Conservation (phyloP, 1,140 invertebrate genomes). For the Theocolax elegans region DNA sequence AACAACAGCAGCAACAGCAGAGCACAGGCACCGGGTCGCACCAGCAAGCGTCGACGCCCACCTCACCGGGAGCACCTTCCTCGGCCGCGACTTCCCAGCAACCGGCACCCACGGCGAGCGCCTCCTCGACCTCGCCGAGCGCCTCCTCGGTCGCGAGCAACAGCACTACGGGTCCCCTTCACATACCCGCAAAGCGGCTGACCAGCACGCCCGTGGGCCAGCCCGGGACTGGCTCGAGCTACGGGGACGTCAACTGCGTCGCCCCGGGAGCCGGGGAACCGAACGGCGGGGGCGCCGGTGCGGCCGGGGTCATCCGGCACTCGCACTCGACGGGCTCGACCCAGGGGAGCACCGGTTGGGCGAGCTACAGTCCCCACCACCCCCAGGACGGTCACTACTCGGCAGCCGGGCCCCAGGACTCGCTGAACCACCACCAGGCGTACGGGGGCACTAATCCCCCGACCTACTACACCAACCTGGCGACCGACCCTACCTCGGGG, state of each 20-base stretch:
- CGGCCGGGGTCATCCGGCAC: constrained; percentile 77
- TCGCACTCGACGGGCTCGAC: constrained; percentile 75
- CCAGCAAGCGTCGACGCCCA: constrained; percentile 68
- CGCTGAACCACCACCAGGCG: constrained; percentile 73
- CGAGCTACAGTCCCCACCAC: constrained; percentile 65
- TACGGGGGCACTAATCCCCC: constrained; percentile 74
- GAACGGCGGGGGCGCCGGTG: constrained; percentile 61
- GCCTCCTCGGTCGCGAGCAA: constrained; percentile 75
- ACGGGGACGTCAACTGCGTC: constrained; percentile 72
- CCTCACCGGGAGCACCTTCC: constrained; percentile 62
- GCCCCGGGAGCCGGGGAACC: constrained; percentile 66
- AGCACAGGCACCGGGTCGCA: constrained; percentile 68
- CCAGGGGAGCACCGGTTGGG: constrained; percentile 60
- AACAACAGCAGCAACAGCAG: constrained; percentile 67
- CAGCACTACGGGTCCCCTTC: constrained; percentile 75
- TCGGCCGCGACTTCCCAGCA: constrained; percentile 62
- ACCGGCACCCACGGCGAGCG: constrained; percentile 58
- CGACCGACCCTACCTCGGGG: constrained; percentile 68
- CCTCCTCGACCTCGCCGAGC: constrained; percentile 70
- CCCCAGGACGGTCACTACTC: constrained; percentile 66
- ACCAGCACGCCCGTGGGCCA: constrained; percentile 58
- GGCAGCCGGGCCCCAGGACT: constrained; percentile 58
- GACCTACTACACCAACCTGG: constrained; percentile 84
- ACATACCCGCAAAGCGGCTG: constrained; percentile 85
- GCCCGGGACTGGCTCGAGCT: constrained; percentile 58